These are phyloP conservation scores for Polypterus senegalus DNA, from an alignment of 2,113 vertebrate genomes.

Conservation along the genomic window DNA sequence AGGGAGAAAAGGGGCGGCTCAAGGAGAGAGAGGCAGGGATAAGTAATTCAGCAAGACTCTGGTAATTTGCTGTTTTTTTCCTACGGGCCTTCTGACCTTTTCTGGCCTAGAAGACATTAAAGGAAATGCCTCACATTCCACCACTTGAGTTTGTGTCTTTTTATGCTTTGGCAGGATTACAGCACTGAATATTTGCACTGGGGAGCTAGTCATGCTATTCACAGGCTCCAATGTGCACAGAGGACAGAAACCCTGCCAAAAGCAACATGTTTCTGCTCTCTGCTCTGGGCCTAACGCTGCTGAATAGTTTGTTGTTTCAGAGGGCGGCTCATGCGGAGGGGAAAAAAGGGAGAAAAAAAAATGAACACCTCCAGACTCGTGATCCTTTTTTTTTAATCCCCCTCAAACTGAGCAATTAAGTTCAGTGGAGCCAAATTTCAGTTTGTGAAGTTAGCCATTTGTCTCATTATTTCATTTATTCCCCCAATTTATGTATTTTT, in stretches of 20 bases:
- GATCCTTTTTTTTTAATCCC: neutral
- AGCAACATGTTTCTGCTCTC: conserved; percentile 27
- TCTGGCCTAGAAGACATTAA: conserved; percentile 32
- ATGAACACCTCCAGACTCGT: neutral
- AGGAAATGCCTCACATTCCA: conserved; percentile 69
- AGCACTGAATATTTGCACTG: conserved; percentile 23
- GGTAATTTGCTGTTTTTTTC: conserved; percentile 11
- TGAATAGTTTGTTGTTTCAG: conserved; percentile 33
- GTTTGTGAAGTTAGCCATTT: too few species aligned
- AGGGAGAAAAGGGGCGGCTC: neutral
- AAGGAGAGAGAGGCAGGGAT: neutral
- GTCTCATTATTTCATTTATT: too few species aligned
- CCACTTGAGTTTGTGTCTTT: conserved; percentile 47
- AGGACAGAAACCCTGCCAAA: conserved; percentile 27
- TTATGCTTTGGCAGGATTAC: conserved; percentile 42
- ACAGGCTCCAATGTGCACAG: conserved; percentile 21
- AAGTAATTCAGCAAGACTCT: conserved; percentile 7
- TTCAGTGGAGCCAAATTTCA: too few species aligned
- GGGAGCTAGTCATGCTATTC: conserved; percentile 33
- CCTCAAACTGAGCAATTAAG: too few species aligned
- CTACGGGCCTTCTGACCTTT: conserved; percentile 44
- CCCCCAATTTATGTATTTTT: too few species aligned
- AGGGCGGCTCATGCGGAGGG: conserved; percentile 14
- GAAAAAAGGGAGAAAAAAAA: conserved; percentile 10
- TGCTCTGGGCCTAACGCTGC: conserved; percentile 13